Conservation (phyloP, 2,113 vertebrate species). For the Anseranas semipalmata region DNA sequence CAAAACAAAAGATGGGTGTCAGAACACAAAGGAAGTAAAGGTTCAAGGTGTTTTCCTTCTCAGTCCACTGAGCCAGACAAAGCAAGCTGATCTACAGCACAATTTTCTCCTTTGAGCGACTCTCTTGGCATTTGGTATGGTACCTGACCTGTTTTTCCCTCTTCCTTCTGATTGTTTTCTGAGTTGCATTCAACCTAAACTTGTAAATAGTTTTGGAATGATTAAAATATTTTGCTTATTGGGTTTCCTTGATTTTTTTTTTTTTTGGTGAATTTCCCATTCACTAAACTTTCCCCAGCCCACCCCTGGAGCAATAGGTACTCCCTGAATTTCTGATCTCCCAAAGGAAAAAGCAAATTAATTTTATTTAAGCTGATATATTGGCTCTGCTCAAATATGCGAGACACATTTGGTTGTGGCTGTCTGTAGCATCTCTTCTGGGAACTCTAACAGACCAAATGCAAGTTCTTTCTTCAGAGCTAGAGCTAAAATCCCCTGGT, state of each 20-base stretch:
- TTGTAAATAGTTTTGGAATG: not conserved
- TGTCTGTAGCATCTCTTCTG: not conserved
- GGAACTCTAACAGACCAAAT: not conserved
- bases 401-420: not conserved
- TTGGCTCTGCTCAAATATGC: not conserved
- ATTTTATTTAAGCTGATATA: not conserved
- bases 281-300: not conserved
- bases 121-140: not conserved
- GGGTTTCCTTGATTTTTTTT: not conserved
- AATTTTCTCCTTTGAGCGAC: not conserved
- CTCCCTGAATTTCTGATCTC: not conserved
- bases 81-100: not conserved
- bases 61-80: not conserved
- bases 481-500: not conserved
- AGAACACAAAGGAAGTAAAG: not conserved
- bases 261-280: not conserved
- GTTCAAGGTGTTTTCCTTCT: not conserved
- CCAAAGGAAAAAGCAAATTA: not conserved
- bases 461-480: not conserved
- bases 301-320: not conserved
- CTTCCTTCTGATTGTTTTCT: not conserved
- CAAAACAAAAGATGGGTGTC: not conserved
- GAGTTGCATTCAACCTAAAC: not conserved
- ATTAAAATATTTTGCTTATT: not conserved
- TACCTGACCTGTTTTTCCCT: rapidly evolving